A percentile compares a stretch with the other conserved stretches of the same genome.
Evolutionary conservation across 2,797 vertebrate species (phyloP).

Genomic region (Sebastes itinus): DNA sequence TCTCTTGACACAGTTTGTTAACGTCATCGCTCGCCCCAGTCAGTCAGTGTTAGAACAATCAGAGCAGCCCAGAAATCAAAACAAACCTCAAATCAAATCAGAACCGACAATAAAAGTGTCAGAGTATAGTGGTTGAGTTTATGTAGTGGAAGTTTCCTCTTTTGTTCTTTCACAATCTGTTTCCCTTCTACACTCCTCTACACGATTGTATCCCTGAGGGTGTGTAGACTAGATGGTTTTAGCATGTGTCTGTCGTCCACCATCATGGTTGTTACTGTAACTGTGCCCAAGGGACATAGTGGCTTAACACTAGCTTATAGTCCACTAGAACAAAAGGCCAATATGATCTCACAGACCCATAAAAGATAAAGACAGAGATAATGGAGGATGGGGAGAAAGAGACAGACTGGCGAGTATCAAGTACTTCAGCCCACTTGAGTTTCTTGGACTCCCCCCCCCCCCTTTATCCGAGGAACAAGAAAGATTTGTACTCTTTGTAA

Average conservation of each 20-base stretch:
- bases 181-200: neutral
- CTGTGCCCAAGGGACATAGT: slow-evolving; percentile 8
- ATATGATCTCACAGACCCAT: slow-evolving; percentile 30
- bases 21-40: neutral
- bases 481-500: neutral
- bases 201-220: neutral
- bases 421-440: neutral
- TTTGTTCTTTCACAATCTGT: neutral
- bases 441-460: neutral
- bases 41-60: neutral
- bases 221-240: slow-evolving; percentile 12
- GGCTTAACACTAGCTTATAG: slow-evolving; percentile 32
- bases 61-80: neutral
- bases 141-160: neutral
- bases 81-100: slow-evolving; percentile 4
- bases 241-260: slow-evolving; percentile 26
- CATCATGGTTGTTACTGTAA: slow-evolving; percentile 37
- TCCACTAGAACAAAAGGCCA: slow-evolving; percentile 22
- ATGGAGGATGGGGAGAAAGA: slow-evolving; percentile 13
- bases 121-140: neutral
- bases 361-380: slow-evolving; percentile 22
- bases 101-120: neutral
- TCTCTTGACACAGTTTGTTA: neutral
- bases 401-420: neutral
- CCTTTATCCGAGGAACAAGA: no score